Conservation (phyloP, 2,797 vertebrate species). For the Cheracebus regulus region DNA sequence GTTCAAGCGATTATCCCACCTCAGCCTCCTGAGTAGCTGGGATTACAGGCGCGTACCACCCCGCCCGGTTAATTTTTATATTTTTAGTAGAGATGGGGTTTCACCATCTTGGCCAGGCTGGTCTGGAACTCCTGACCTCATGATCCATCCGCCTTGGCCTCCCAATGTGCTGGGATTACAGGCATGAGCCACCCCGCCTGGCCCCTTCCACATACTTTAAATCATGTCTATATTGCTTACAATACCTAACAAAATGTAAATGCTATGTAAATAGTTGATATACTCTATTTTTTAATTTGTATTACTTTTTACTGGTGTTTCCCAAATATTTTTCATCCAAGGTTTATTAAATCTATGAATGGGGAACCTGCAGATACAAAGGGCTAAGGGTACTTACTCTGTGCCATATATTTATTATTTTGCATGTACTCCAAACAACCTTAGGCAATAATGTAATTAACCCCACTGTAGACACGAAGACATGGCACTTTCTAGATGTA, state of each 20-base stretch:
- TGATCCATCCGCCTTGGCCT: background rate
- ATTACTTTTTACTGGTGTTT: background rate
- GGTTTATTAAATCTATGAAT: too few relatives aligned
- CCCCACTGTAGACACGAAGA: background rate
- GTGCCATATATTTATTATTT: background rate
- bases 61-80: background rate
- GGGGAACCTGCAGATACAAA: too few relatives aligned
- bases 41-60: background rate
- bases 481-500: too few relatives aligned
- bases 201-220: background rate
- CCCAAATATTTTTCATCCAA: too few relatives aligned
- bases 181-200: fast-evolving
- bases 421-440: background rate
- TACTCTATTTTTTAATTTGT: background rate
- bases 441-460: background rate
- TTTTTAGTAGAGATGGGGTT: background rate
- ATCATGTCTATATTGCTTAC: background rate
- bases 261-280: background rate
- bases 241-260: background rate
- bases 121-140: background rate
- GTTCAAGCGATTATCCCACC: background rate
- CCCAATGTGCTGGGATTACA: background rate
- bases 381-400: background rate
- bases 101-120: background rate
- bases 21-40: background rate